A percentile compares a stretch with the other conserved stretches of the same genome.
Conservation (phyloP, 2,113 vertebrate genomes). For the Sorex fumeus region DNA sequence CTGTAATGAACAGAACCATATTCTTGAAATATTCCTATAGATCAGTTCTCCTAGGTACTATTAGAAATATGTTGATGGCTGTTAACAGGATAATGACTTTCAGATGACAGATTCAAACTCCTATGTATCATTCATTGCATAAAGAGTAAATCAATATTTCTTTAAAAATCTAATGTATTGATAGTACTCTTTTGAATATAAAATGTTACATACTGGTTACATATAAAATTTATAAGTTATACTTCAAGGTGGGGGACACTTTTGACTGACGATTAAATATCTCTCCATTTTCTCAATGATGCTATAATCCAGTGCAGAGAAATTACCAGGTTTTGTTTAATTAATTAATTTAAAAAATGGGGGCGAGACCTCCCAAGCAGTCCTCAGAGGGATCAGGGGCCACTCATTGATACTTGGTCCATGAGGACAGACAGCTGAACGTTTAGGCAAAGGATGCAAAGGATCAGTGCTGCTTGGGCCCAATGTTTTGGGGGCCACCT, state of each 20-base stretch:
- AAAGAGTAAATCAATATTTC: background rate
- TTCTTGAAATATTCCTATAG: slow-evolving; percentile 18
- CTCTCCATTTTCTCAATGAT: background rate
- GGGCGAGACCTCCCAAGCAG: background rate
- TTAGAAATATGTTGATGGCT: background rate
- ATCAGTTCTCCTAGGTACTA: background rate
- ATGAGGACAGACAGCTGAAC: too few species aligned
- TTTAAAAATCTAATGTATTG: slow-evolving; percentile 27
- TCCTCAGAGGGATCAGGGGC: too few species aligned
- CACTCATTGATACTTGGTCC: too few species aligned
- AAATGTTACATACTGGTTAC: slow-evolving; percentile 9
- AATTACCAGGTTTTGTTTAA: too few species aligned
- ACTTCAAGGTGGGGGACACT: background rate
- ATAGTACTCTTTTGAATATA: slow-evolving; percentile 16
- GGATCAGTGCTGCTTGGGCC: too few species aligned
- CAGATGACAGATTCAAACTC: background rate
- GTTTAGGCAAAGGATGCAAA: too few species aligned
- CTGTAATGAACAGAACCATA: slow-evolving; percentile 6
- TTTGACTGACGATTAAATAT: background rate
- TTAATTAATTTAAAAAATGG: background rate
- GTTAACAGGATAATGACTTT: background rate
- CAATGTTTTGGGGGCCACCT: too few species aligned
- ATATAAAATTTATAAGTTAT: background rate
- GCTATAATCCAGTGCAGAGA: background rate
- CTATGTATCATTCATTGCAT: background rate